phyloP scores from a whole-genome alignment of 2,888 invertebrate species.

The Eilema sororculum region DNA sequence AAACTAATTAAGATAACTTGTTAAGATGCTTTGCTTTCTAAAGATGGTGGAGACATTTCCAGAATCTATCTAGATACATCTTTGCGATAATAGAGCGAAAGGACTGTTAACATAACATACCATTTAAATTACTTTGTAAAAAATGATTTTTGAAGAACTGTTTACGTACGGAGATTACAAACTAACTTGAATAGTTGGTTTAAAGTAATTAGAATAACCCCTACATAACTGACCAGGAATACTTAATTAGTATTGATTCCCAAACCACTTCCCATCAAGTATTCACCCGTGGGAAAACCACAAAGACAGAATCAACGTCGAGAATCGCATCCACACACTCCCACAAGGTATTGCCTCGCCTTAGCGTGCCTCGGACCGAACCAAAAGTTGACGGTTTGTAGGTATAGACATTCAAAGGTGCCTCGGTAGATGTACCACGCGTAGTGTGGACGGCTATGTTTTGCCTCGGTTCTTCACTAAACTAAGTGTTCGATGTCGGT shows the following conservation, averaged over 20 bases:
- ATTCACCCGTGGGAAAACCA: not conserved
- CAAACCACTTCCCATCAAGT: not conserved
- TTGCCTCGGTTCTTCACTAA: too few species aligned
- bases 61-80: not conserved
- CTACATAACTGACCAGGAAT: constrained; percentile 14
- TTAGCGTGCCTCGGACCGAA: too few species aligned
- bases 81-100: not conserved
- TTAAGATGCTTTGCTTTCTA: too few species aligned
- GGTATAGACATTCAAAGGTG: too few species aligned
- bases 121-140: not conserved
- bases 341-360: too few species aligned
- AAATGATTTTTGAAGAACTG: not conserved
- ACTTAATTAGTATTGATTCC: constrained; percentile 9
- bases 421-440: too few species aligned
- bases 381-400: too few species aligned
- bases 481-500: too few species aligned
- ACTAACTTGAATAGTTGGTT: not conserved
- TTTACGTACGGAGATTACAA: not conserved
- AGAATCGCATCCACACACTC: too few species aligned
- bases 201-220: not conserved
- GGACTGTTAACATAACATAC: not conserved
- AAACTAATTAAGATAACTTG: too few species aligned
- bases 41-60: too few species aligned
- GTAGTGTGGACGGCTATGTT: too few species aligned
- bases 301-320: not conserved